Evolutionary conservation across 2,888 invertebrate genomes (phyloP).

Genomic region (Caenorhabditis doughertyi): DNA sequence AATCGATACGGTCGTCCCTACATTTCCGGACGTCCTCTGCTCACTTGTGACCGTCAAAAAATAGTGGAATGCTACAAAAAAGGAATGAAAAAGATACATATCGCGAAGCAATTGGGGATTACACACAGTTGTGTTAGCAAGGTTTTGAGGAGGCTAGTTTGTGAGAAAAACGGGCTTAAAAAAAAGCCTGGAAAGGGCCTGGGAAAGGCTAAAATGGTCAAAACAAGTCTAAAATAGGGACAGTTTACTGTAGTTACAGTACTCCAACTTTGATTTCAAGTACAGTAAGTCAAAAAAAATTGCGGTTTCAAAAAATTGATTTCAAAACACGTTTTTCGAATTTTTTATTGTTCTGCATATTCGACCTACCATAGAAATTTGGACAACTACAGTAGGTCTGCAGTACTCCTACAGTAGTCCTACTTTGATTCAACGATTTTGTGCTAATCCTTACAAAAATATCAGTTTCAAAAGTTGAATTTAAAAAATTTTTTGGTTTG

Average conservation of each 20-base stretch:
- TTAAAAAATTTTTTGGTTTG: no score
- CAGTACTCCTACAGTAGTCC: no score
- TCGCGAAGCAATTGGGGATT: slow-evolving; percentile 77
- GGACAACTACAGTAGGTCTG: no score
- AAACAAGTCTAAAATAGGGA: neutral
- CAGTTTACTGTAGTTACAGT: neutral
- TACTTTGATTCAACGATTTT: no score
- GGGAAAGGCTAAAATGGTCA: no score
- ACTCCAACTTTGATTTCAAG: neutral
- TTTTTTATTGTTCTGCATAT: no score
- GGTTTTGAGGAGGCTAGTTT: slow-evolving; percentile 74
- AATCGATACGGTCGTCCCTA: slow-evolving; percentile 79
- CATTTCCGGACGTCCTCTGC: slow-evolving; percentile 78
- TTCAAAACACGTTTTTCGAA: no score
- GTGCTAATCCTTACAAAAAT: no score
- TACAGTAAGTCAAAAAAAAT: neutral
- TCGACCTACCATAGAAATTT: no score
- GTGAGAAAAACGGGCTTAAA: neutral
- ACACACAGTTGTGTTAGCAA: slow-evolving; percentile 80
- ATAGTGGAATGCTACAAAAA: slow-evolving; percentile 75
- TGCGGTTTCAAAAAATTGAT: slow-evolving; percentile 24
- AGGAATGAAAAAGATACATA: slow-evolving; percentile 77
- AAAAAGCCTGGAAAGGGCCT: no score
- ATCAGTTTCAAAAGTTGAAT: no score
- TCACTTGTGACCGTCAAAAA: slow-evolving; percentile 77